phyloP scores from a whole-genome alignment of 1,140 invertebrate genomes.

The Diprion similis region DNA sequence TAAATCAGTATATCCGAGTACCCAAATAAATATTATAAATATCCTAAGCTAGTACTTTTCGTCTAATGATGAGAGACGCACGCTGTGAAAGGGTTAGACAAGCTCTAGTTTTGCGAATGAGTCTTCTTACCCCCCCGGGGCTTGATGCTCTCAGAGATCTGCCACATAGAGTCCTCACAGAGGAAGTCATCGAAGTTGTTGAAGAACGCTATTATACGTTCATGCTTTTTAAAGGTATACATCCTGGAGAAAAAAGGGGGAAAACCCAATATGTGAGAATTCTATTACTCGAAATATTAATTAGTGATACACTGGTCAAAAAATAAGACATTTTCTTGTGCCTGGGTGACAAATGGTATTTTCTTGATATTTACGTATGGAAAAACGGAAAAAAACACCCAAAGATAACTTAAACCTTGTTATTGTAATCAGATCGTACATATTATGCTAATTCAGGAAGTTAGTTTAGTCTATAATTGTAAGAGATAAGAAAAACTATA shows the following conservation, averaged over 20 bases:
- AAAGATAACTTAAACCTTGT: no score
- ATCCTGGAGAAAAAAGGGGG: slow-evolving; percentile 64
- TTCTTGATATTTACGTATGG: no score
- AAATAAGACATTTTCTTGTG: no score
- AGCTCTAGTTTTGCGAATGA: slow-evolving; percentile 51
- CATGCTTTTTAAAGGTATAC: slow-evolving; percentile 90
- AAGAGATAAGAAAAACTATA: no score
- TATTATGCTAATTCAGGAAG: no score
- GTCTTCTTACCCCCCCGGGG: slow-evolving; percentile 77
- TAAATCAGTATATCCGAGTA: slow-evolving; percentile 19
- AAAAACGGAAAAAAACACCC: no score
- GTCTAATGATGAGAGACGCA: slow-evolving; percentile 31
- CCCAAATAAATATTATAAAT: slow-evolving; percentile 34
- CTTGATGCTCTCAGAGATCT: slow-evolving; percentile 95
- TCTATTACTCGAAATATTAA: no score
- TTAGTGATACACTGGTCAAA: no score
- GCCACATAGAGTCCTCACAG: slow-evolving; percentile 97
- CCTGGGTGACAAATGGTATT: no score
- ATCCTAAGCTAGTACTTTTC: slow-evolving; percentile 33
- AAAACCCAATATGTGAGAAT: no score
- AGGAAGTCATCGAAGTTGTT: slow-evolving; percentile 96
- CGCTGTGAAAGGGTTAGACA: slow-evolving; percentile 42
- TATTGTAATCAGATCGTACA: no score
- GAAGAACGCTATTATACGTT: slow-evolving; percentile 93
- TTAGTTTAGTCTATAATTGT: no score